Conservation (phyloP, 2,113 vertebrate species). For the Saccopteryx bilineata region DNA sequence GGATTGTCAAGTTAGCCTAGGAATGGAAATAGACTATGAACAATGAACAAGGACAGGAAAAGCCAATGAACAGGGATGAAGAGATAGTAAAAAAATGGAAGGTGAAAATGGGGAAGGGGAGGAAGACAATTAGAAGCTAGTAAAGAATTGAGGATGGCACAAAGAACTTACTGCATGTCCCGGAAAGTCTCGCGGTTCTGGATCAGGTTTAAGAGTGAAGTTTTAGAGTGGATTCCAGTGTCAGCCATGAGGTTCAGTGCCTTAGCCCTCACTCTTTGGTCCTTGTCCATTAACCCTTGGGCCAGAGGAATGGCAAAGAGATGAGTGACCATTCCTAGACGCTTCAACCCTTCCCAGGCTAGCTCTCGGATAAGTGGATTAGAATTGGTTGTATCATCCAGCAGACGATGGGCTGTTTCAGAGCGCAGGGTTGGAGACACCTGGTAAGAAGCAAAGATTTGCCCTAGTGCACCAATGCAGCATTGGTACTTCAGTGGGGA, state of each 20-base stretch:
- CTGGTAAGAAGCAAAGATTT: constrained; percentile 77
- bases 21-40: background rate
- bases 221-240: constrained; percentile 68
- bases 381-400: constrained; percentile 74
- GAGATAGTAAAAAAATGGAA: background rate
- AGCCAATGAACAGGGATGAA: background rate
- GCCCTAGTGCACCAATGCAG: constrained; percentile 72
- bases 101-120: background rate
- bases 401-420: constrained; percentile 66
- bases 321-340: constrained; percentile 77
- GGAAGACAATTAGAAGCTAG: background rate
- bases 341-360: constrained; percentile 82
- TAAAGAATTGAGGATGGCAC: background rate
- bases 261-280: constrained; percentile 72
- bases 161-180: constrained; percentile 78
- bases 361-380: constrained; percentile 74
- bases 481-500: constrained; percentile 66
- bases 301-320: constrained; percentile 77
- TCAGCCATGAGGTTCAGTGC: constrained; percentile 64
- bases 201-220: constrained; percentile 71
- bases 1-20: background rate
- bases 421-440: constrained; percentile 66
- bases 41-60: background rate
- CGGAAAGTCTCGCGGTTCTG: constrained; percentile 60
- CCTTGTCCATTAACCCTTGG: constrained; percentile 79